phyloP scores from a whole-genome alignment of 2,888 invertebrate species.

The Cyaniris semiargus region DNA sequence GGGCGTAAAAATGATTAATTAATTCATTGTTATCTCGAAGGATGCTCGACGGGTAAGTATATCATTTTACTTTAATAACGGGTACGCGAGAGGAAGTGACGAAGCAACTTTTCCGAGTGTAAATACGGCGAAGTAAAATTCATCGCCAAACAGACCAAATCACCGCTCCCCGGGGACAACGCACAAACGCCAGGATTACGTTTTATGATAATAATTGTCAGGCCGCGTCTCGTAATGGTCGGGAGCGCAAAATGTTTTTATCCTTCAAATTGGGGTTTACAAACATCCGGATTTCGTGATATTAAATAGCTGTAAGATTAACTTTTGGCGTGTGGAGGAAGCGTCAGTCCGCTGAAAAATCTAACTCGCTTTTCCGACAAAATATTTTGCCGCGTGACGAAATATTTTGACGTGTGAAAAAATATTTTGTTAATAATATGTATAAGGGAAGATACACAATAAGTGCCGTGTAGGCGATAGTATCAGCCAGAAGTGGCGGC shows the following conservation, averaged over 20 bases:
- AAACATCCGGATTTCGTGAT: constrained; percentile 25
- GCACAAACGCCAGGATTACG: constrained; percentile 61
- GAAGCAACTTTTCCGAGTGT: constrained; percentile 43
- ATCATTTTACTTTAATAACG: constrained; percentile 65
- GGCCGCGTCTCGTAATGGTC: constrained; percentile 56
- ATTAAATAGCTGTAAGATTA: constrained; percentile 27
- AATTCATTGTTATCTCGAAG: constrained; percentile 27
- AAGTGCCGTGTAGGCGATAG: constrained; percentile 54
- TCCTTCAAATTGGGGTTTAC: constrained; percentile 29
- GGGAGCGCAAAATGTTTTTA: constrained; percentile 30
- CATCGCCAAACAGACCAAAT: constrained; percentile 32
- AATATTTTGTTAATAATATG: constrained; percentile 26
- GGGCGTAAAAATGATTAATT: constrained; percentile 24
- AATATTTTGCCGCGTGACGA: not conserved
- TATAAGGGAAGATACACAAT: constrained; percentile 39
- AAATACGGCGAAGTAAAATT: constrained; percentile 40
- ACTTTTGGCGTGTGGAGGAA: not conserved
- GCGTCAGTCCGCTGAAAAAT: not conserved
- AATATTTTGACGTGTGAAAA: not conserved
- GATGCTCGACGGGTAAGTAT: constrained; percentile 47
- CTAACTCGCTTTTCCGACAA: not conserved
- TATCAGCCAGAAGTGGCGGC: constrained; percentile 64
- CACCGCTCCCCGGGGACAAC: constrained; percentile 26
- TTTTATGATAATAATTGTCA: constrained; percentile 75
- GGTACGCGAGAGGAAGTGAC: constrained; percentile 56